Conservation (phyloP, 2,888 invertebrate species). For the Idaea biselata region DNA sequence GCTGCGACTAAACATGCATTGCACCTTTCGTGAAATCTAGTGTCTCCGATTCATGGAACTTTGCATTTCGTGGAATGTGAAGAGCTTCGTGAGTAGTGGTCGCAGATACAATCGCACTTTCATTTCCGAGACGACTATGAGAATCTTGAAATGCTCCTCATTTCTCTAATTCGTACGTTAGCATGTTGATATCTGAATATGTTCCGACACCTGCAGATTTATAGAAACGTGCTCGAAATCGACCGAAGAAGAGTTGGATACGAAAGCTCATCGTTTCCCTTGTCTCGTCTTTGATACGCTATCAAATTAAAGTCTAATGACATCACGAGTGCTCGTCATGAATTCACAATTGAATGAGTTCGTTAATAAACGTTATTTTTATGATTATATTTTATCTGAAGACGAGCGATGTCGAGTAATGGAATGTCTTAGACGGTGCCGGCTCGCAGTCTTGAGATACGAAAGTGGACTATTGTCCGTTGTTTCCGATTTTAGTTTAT, state of each 20-base stretch:
- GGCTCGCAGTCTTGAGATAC: slow-evolving; percentile 43
- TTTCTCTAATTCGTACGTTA: slow-evolving; percentile 21
- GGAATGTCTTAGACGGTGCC: slow-evolving; percentile 51
- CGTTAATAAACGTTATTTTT: slow-evolving; percentile 62
- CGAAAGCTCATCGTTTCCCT: slow-evolving; percentile 41
- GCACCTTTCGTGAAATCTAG: slow-evolving; percentile 30
- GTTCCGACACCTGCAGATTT: slow-evolving; percentile 12
- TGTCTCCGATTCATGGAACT: slow-evolving; percentile 32
- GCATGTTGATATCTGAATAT: slow-evolving; percentile 13
- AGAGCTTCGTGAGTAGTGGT: slow-evolving; percentile 51
- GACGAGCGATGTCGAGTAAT: slow-evolving; percentile 41
- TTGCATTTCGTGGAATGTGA: slow-evolving; percentile 43
- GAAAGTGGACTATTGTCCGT: slow-evolving; percentile 60
- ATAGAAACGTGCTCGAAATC: background rate
- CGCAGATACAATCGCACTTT: slow-evolving; percentile 52
- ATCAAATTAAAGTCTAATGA: slow-evolving; percentile 60
- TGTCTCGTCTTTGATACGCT: slow-evolving; percentile 44
- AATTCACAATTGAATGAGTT: slow-evolving; percentile 66
- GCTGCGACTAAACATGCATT: slow-evolving; percentile 10
- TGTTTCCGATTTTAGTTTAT: slow-evolving; percentile 56
- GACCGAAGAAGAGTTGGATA: slow-evolving; percentile 33
- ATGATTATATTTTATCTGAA: slow-evolving; percentile 41
- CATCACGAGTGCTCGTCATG: slow-evolving; percentile 55
- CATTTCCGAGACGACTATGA: slow-evolving; percentile 38
- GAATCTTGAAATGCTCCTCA: slow-evolving; percentile 36